A percentile compares a stretch with the other conserved stretches of the same genome.
phyloP scores from a whole-genome alignment of 1,140 invertebrate species.

The Condylostylus longicornis region DNA sequence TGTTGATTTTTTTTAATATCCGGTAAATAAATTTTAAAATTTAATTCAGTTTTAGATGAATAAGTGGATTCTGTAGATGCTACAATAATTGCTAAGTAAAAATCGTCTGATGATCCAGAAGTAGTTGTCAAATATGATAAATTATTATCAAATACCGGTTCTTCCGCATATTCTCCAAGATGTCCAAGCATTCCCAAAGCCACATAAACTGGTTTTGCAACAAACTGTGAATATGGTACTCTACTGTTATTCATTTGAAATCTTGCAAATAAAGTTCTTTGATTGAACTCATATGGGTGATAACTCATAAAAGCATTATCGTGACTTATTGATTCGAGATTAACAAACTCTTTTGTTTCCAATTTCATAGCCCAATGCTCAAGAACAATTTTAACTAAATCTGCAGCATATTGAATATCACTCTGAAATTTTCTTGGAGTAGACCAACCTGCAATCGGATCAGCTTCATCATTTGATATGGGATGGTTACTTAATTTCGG shows the following conservation, averaged over 20 bases:
- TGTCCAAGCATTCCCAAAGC: constrained; percentile 34
- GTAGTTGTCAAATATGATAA: not conserved
- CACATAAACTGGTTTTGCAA: constrained; percentile 36
- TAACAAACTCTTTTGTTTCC: constrained; percentile 12
- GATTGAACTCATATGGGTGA: constrained; percentile 34
- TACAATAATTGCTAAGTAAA: too few relatives aligned
- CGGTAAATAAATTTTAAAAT: not conserved
- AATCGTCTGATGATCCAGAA: too few relatives aligned
- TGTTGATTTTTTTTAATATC: too few relatives aligned
- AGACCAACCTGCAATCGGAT: constrained; percentile 35
- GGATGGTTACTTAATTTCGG: constrained; percentile 25
- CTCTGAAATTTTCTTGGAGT: constrained; percentile 28
- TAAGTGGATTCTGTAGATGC: not conserved
- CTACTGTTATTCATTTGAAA: constrained; percentile 36
- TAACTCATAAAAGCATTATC: constrained; percentile 38
- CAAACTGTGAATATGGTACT: constrained; percentile 33
- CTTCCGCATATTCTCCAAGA: constrained; percentile 23
- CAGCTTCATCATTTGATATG: constrained; percentile 35
- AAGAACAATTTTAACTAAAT: constrained; percentile 30
- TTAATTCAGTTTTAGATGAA: not conserved
- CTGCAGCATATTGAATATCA: constrained; percentile 33
- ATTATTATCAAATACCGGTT: constrained; percentile 4
- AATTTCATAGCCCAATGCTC: constrained; percentile 27
- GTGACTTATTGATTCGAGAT: constrained; percentile 32
- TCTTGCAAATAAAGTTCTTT: constrained; percentile 34